Evolutionary conservation across 2,113 vertebrate species (phyloP).

Genomic region (Phyllostomus discolor): DNA sequence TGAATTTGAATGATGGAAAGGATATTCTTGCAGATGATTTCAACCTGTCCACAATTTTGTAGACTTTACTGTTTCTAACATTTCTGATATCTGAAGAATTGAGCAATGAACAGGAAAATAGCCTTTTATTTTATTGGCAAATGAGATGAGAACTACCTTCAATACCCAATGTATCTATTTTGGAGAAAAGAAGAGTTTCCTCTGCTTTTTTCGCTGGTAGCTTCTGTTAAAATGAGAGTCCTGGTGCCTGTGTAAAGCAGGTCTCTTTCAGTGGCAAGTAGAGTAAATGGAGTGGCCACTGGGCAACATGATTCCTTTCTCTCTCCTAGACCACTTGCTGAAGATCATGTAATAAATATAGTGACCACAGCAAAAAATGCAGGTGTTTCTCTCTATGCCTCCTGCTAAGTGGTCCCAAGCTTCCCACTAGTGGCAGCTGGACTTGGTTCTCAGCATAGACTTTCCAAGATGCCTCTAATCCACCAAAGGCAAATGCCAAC

Average conservation of each 20-base stretch:
- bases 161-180: neutral
- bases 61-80: neutral
- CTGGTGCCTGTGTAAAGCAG: neutral
- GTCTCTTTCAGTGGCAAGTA: neutral
- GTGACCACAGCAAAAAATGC: neutral
- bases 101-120: neutral
- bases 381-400: neutral
- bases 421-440: neutral
- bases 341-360: neutral
- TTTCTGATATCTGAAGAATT: neutral
- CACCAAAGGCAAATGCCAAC: neutral
- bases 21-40: neutral
- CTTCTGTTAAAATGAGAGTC: neutral
- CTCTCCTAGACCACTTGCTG: neutral
- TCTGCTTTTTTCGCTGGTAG: neutral
- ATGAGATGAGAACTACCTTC: neutral
- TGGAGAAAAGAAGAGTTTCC: neutral
- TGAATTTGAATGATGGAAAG: neutral
- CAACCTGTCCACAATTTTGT: neutral
- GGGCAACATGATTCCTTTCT: neutral
- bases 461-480: neutral
- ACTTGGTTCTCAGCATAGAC: neutral
- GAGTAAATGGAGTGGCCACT: neutral
- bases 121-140: neutral
- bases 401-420: neutral